These are phyloP conservation scores for Acleris holmiana DNA, from an alignment of 2,888 invertebrate genomes.

Conservation along the genomic window DNA sequence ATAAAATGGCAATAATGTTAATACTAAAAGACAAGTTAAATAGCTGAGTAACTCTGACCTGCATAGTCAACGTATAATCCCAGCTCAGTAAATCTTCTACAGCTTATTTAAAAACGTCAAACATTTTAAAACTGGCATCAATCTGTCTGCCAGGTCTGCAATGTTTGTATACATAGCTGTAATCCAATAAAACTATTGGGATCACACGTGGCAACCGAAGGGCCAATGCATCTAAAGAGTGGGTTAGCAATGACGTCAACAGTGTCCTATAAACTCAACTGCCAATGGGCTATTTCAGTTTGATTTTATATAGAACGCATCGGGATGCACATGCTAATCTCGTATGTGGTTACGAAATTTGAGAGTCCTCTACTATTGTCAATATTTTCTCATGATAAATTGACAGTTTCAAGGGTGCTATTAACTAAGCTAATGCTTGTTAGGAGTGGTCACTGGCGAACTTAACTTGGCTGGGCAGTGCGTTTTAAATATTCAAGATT, in stretches of 20 bases:
- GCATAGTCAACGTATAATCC: too few species aligned
- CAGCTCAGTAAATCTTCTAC: not conserved
- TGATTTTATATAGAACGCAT: slow-evolving; percentile 55
- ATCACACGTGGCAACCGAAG: slow-evolving; percentile 60
- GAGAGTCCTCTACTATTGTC: slow-evolving; percentile 32
- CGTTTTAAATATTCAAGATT: too few species aligned
- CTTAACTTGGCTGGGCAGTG: too few species aligned
- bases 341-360: slow-evolving; percentile 31
- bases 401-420: not conserved
- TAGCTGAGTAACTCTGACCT: too few species aligned
- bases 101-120: not conserved
- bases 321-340: slow-evolving; percentile 47
- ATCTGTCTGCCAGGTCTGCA: slow-evolving; percentile 46
- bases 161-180: slow-evolving; percentile 41
- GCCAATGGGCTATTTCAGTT: slow-evolving; percentile 50
- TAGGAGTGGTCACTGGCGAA: too few species aligned
- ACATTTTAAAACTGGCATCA: slow-evolving; percentile 43
- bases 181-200: slow-evolving; percentile 54
- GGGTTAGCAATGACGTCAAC: slow-evolving; percentile 72
- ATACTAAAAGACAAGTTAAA: too few species aligned
- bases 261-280: slow-evolving; percentile 49
- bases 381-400: not conserved
- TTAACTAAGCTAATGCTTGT: too few species aligned
- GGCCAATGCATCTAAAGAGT: slow-evolving; percentile 61
- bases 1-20: too few species aligned